Conservation (phyloP, 2,113 vertebrate species). For the Hucho hucho region DNA sequence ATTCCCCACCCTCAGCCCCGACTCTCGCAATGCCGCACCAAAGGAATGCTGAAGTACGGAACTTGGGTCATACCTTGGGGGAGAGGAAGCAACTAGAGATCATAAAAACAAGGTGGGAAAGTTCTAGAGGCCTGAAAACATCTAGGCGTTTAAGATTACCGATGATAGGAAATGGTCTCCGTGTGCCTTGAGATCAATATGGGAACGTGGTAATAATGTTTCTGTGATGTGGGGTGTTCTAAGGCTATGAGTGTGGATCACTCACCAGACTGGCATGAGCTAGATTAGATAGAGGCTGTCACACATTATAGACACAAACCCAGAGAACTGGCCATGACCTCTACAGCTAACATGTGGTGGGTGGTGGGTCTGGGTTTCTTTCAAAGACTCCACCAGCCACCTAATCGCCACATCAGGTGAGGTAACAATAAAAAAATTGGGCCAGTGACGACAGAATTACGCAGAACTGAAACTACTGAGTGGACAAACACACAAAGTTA, state of each 20-base stretch:
- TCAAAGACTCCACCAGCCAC: not conserved
- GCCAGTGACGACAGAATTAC: too few species aligned
- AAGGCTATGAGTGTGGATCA: constrained; percentile 39
- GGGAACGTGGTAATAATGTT: constrained; percentile 30
- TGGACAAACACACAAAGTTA: too few species aligned
- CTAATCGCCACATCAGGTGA: too few species aligned
- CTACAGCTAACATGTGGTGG: not conserved
- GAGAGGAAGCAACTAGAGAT: constrained; percentile 10
- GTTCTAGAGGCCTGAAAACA: constrained; percentile 1
- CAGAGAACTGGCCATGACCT: not conserved
- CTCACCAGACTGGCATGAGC: constrained; percentile 36
- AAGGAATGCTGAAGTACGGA: not conserved
- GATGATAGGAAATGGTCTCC: constrained; percentile 53
- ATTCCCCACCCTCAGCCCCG: constrained; percentile 38
- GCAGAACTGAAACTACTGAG: too few species aligned
- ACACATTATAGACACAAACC: not conserved
- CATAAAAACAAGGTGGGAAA: constrained; percentile 29
- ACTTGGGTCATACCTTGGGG: not conserved
- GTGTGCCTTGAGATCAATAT: constrained; percentile 56
- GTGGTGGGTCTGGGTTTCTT: not conserved
- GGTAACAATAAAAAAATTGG: too few species aligned
- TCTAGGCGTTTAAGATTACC: constrained; percentile 46
- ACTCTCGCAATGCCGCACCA: constrained; percentile 1
- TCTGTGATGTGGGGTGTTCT: constrained; percentile 50
- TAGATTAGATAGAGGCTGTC: constrained; percentile 7